Base-by-base conservation (phyloP, 2,888 invertebrate species). In the Plebejus anna region DNA sequence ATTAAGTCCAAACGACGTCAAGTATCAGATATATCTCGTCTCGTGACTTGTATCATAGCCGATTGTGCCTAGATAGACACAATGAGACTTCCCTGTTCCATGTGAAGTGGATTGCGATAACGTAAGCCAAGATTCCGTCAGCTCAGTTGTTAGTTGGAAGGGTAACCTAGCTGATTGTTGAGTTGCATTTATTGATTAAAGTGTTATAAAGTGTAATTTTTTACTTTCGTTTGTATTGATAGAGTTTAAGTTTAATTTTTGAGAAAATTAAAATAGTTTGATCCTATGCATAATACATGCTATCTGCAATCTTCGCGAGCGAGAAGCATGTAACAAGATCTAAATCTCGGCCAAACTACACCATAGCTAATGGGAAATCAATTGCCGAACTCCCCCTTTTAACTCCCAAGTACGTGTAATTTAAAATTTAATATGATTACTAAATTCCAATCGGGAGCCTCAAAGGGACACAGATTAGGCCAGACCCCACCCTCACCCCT, bases 311-410 rank as follows among this genome's bases (percentile, higher is more conserved):
- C 66, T 66, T 32, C 6, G 11, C 66, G 32, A 66, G 32, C 66
- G 32, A 66, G 66, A 66, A 9, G 38, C 71, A 71, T 71, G 71
- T 71, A 71, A 71, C 42, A 55, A 13, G 32, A 73, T 55, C 32
- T 32, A 47, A 73, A 73, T 73, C 73, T 73, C 73, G 55, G 51
- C 73, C 73, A 51, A 73, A 73, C 73, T 73, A 73, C 73, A 73
- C 51, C 55, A 32, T 51, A 11, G 47, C 88, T 91, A 92, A 92
- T 93, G 92, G 92, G 92, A 92, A 92, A 92, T 92, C 92, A 91
- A 92, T 93, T 92, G 92, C 92, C 92, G 92, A 92, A 93, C 92
- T 92, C 92, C 90, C 92, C 90, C 92, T 92, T 93, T 92, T 91
- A 93, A 93, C 92, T 92, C 91, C 91, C 91, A 92, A 90, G 91